Evolutionary conservation across 2,888 invertebrate species (phyloP), one percentile per base, ranked within the genome.

Genomic region (Amorpha juglandis): DNA sequence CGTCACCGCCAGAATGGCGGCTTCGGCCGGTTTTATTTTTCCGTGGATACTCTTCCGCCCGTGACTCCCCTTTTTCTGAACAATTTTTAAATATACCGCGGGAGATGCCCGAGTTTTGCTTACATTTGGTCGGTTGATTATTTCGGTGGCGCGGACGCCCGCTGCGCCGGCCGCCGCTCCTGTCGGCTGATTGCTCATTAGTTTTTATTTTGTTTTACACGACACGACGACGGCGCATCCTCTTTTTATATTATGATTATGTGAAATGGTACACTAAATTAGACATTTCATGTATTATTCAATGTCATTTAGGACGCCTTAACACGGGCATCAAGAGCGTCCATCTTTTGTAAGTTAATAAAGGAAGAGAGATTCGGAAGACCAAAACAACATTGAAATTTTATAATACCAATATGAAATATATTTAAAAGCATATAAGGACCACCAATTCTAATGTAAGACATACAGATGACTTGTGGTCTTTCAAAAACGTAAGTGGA

Each of bases 1-100:
- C 90, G 90, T 91, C 92, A 91, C 87, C 80, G 87, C 70, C 91
- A 92, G 91, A 90, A 91, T 90, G 80, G 86, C 81, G 81, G 84
- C 83, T 81, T 81, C 83, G 84, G 83, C 77, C 75, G 80, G 77
- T 88, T 90, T 90, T 88, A 82, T 88, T 88, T 79, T 76, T 74
- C 72, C 77, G 66, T 72, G 78, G 75, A 79, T 83, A 80, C 84
- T 87, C 84, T 86, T 86, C 84, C 87, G 84, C 76, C 76, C 79
- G 79, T 83, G 81, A 82, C 78, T 84, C 82, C 83, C 82, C 79
- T 84, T 84, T n/a, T 83, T 80, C 81, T 82, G 83, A 79, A 79
- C 78, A 76, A 85, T 84, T 87, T 86, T 82, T 80, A 82, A 38
- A 67, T 71, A 74, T 70, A 71, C 75, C 69, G 71, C 66, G 70